Evolutionary conservation across 2,888 invertebrate species (phyloP).

Genomic region (Trachelus iudaicus): DNA sequence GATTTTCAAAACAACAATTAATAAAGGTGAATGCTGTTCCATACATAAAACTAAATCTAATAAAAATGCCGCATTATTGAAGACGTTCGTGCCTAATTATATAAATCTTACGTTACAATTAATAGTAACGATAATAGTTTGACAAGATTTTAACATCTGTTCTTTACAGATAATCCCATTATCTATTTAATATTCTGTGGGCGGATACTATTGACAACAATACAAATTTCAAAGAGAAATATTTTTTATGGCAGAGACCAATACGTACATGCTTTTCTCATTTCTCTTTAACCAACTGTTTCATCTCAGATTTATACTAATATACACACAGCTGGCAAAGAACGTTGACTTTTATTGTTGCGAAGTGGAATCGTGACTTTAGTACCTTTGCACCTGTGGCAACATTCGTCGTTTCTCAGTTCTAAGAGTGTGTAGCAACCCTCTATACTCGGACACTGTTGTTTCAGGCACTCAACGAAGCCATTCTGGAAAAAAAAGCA

Average conservation of each 20-base stretch:
- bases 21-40: neutral
- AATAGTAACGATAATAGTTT: slow-evolving; percentile 39
- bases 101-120: slow-evolving; percentile 42
- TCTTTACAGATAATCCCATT: slow-evolving; percentile 1
- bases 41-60: neutral
- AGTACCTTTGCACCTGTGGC: slow-evolving; percentile 83
- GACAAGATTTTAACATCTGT: slow-evolving; percentile 42
- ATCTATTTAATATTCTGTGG: neutral
- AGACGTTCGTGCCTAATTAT: neutral
- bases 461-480: slow-evolving; percentile 84
- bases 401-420: slow-evolving; percentile 81
- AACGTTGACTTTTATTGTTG: neutral
- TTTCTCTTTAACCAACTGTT: neutral
- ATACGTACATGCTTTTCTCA: neutral
- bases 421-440: slow-evolving; percentile 83
- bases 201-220: neutral
- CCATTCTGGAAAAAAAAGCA: slow-evolving; percentile 74
- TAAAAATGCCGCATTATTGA: neutral
- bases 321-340: neutral
- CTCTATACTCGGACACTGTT: slow-evolving; percentile 83
- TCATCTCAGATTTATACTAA: neutral
- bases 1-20: neutral
- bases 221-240: neutral
- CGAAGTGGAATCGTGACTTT: neutral
- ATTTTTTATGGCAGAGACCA: neutral